phyloP scores from a whole-genome alignment of 2,113 vertebrate species.

The Lepus timidus region DNA sequence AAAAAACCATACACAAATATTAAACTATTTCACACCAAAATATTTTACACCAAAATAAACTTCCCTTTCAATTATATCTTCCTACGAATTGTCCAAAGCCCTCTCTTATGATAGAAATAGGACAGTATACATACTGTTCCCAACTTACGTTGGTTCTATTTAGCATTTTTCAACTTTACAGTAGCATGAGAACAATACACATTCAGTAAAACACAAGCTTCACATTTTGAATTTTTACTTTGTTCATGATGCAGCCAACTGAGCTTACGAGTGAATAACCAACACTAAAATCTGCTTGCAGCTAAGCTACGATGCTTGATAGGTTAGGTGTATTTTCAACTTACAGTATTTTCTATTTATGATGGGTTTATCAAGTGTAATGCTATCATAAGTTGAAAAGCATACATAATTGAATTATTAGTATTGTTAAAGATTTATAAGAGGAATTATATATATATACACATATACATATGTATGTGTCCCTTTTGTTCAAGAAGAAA shows the following conservation, averaged over 20 bases:
- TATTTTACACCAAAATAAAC: no score
- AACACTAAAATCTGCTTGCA: not conserved
- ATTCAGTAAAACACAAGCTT: not conserved
- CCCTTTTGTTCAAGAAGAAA: not conserved
- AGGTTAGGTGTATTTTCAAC: not conserved
- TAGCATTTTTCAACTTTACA: not conserved
- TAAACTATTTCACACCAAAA: no score
- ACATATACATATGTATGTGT: no score
- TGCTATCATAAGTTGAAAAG: not conserved
- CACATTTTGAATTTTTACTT: not conserved
- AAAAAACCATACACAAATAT: no score
- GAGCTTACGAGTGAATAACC: no score
- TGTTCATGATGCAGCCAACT: not conserved
- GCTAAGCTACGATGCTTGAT: not conserved
- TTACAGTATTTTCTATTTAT: not conserved
- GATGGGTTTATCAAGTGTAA: not conserved
- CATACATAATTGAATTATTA: not conserved
- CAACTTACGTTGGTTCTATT: not conserved
- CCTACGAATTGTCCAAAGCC: no score
- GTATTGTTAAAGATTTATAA: not conserved
- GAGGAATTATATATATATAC: not conserved
- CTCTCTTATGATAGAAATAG: not conserved
- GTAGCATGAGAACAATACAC: not conserved
- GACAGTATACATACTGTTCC: not conserved
- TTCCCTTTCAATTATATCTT: no score